Percentiles rank a stretch among this genome's conserved stretches.
These are phyloP conservation scores for Anolis carolinensis DNA, from an alignment of 2,113 vertebrate species.

Conservation along the genomic window DNA sequence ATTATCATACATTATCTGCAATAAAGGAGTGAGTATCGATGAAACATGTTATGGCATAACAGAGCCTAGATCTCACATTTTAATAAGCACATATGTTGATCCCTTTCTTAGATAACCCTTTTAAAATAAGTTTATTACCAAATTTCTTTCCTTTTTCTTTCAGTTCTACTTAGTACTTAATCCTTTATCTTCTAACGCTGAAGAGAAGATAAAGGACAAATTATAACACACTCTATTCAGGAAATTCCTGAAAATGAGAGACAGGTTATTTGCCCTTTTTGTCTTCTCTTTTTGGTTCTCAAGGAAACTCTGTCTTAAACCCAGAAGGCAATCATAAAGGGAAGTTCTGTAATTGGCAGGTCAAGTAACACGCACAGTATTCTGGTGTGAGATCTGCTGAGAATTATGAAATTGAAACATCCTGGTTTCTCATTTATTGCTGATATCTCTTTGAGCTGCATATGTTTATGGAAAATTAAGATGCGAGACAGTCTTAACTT, in stretches of 20 bases:
- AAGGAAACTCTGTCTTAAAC: slow-evolving; percentile 2
- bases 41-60: slow-evolving; percentile 3
- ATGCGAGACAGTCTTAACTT: slow-evolving; percentile 42
- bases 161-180: not conserved
- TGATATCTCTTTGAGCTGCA: slow-evolving; percentile 24
- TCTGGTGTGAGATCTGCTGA: slow-evolving; percentile 35
- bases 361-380: slow-evolving; percentile 34
- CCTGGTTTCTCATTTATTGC: slow-evolving; percentile 31
- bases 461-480: slow-evolving; percentile 45
- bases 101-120: not conserved
- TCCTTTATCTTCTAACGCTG: not conserved
- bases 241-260: slow-evolving; percentile 22
- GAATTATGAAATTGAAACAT: slow-evolving; percentile 44
- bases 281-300: not conserved
- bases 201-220: not conserved
- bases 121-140: not conserved
- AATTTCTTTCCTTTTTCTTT: slow-evolving; percentile 11
- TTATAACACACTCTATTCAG: slow-evolving; percentile 27
- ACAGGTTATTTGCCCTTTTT: slow-evolving; percentile 1
- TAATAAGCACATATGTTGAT: slow-evolving; percentile 13
- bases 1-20: slow-evolving; percentile 25
- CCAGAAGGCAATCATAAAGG: slow-evolving; percentile 29
- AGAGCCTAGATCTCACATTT: slow-evolving; percentile 7
- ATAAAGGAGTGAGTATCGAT: slow-evolving; percentile 20
- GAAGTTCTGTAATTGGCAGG: slow-evolving; percentile 10